These are phyloP conservation scores for Ommatoiulus sabulosus DNA, from an alignment of 2,888 invertebrate genomes.

Conservation along the genomic window DNA sequence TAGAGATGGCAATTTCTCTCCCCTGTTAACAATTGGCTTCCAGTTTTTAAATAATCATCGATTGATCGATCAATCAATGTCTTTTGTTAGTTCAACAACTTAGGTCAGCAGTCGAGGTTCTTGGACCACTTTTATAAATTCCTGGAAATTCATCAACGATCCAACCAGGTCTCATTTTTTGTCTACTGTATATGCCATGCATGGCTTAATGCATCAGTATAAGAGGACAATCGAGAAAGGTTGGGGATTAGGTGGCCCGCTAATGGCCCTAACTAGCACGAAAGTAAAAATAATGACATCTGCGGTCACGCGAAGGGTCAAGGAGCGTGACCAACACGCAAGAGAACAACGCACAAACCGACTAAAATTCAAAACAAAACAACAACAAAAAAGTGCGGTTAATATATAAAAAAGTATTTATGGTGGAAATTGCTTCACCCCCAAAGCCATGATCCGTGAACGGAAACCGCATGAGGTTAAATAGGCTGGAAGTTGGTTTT, in stretches of 20 bases:
- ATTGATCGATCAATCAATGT: not conserved
- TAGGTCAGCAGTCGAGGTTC: not conserved
- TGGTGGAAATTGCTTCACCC: not conserved
- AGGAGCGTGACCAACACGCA: conserved; percentile 50
- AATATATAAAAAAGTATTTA: not conserved
- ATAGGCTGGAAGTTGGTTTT: not conserved
- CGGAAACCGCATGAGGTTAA: not conserved
- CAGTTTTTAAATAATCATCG: not conserved
- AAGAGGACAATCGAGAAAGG: conserved; percentile 29
- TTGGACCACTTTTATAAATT: not conserved
- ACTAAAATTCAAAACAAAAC: not conserved
- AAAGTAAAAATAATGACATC: conserved; percentile 49
- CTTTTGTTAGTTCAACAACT: not conserved
- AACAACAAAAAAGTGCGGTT: conserved; percentile 26
- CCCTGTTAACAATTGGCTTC: not conserved
- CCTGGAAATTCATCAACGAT: not conserved
- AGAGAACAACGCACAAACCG: not conserved
- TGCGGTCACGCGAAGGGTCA: conserved; percentile 51
- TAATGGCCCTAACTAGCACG: conserved; percentile 44
- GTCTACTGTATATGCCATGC: not conserved
- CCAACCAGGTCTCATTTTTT: not conserved
- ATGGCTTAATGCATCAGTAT: conserved; percentile 23
- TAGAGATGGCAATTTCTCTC: not conserved
- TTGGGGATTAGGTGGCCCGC: conserved; percentile 10
- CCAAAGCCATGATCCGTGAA: not conserved